Evolutionary conservation across 1,140 invertebrate genomes (phyloP).

Genomic region (Brachionus calyciflorus): DNA sequence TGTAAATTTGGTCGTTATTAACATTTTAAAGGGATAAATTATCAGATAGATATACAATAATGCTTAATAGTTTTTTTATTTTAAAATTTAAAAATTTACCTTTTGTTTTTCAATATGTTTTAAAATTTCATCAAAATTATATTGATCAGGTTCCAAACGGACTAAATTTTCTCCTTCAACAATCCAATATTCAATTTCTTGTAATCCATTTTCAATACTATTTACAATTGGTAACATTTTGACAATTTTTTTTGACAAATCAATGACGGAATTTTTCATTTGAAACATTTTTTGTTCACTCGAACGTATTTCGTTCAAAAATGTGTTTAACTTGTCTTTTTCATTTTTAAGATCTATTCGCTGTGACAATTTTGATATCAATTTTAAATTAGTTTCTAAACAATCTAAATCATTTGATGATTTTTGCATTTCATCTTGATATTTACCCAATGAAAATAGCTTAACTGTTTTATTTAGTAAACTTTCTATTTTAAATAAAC

Average conservation of each 20-base stretch:
- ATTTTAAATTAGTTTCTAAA: conserved; percentile 34
- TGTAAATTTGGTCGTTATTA: too few relatives aligned
- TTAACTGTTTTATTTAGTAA: conserved; percentile 27
- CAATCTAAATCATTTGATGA: conserved; percentile 21
- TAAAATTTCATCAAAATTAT: conserved; percentile 36
- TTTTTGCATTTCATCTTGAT: conserved; percentile 22
- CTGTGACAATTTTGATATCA: not conserved
- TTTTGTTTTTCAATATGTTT: conserved; percentile 41
- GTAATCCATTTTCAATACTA: not conserved
- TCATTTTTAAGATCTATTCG: conserved; percentile 12
- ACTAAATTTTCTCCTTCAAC: conserved; percentile 27
- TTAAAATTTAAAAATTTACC: too few relatives aligned
- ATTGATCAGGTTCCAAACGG: conserved; percentile 23
- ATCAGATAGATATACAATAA: too few relatives aligned
- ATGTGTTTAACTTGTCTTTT: not conserved
- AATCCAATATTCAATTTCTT: conserved; percentile 32
- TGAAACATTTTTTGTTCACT: conserved; percentile 6
- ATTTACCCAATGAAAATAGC: not conserved
- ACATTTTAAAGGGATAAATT: too few relatives aligned
- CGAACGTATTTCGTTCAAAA: not conserved
- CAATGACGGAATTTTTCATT: not conserved
- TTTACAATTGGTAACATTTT: not conserved
- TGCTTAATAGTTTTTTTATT: too few relatives aligned
- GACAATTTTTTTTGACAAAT: not conserved
- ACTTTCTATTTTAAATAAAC: conserved; percentile 6